A percentile compares a stretch with the other conserved stretches of the same genome.
phyloP scores from a whole-genome alignment of 1,140 invertebrate genomes.

The Ooceraea biroi region DNA sequence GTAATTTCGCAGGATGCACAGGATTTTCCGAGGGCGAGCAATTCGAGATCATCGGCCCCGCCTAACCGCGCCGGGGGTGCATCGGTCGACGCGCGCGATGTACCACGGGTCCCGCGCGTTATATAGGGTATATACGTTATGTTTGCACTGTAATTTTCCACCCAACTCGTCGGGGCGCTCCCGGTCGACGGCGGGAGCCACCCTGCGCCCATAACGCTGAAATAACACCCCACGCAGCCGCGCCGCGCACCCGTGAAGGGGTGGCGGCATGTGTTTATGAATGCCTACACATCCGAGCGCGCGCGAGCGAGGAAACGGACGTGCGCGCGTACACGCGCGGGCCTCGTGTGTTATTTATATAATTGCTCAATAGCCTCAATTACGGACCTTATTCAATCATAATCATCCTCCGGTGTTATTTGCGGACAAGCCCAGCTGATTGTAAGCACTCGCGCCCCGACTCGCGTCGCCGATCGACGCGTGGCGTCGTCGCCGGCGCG shows the following conservation, averaged over 20 bases:
- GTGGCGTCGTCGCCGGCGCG: constrained; percentile 55
- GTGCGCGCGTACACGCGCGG: constrained; percentile 27
- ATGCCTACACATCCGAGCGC: constrained; percentile 6
- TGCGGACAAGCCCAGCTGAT: constrained; percentile 86
- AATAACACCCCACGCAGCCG: constrained; percentile 80
- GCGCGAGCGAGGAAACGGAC: background rate
- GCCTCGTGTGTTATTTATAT: constrained; percentile 84
- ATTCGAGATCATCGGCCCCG: constrained; percentile 73
- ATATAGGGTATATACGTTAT: constrained; percentile 73
- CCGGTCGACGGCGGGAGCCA: constrained; percentile 67
- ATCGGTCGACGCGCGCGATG: constrained; percentile 42
- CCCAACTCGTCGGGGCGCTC: constrained; percentile 69
- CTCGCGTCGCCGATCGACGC: constrained; percentile 51
- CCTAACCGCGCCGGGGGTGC: constrained; percentile 63
- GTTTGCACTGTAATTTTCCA: constrained; percentile 82
- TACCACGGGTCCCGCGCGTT: constrained; percentile 33
- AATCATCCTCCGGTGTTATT: constrained; percentile 85
- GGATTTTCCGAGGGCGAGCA: constrained; percentile 63
- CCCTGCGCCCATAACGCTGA: constrained; percentile 76
- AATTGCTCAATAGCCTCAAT: constrained; percentile 86
- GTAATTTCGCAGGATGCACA: constrained; percentile 32
- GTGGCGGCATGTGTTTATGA: constrained; percentile 64
- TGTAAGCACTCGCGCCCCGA: constrained; percentile 80
- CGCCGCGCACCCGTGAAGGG: constrained; percentile 55
- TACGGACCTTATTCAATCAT: constrained; percentile 86